These are phyloP conservation scores for Pantherophis alleghaniensis DNA, from an alignment of 2,797 vertebrate species.

Conservation along the genomic window DNA sequence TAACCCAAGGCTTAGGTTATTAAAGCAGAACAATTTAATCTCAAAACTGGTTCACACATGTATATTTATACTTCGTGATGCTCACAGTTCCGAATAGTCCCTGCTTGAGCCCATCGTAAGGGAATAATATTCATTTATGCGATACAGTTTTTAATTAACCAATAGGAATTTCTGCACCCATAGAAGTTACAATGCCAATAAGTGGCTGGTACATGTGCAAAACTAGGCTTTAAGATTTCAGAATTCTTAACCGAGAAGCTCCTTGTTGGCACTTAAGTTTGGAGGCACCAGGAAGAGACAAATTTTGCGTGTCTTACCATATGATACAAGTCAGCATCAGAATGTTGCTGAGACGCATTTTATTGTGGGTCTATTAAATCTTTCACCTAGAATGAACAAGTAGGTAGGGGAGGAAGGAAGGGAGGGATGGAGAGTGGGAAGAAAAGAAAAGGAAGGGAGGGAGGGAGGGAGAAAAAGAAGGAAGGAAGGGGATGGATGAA, in stretches of 20 bases:
- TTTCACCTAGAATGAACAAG: slow-evolving; percentile 60
- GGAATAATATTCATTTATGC: not conserved
- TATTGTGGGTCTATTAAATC: slow-evolving; percentile 65
- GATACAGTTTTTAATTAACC: not conserved
- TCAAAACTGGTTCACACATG: not conserved
- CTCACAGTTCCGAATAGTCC: not conserved
- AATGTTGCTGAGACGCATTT: slow-evolving; percentile 48
- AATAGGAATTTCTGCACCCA: no score
- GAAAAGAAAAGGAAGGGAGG: no score
- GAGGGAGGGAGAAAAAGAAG: no score
- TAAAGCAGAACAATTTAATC: not conserved
- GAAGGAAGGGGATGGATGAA: no score
- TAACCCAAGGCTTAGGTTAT: not conserved
- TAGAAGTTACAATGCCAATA: no score
- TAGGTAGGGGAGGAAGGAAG: slow-evolving; percentile 36
- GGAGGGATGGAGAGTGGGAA: no score
- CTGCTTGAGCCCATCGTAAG: not conserved
- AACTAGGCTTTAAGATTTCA: not conserved
- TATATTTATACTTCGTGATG: not conserved
- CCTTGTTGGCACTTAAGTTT: slow-evolving; percentile 17
- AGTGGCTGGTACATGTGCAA: no score
- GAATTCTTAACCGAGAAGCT: slow-evolving; percentile 36
- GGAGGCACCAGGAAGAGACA: slow-evolving; percentile 5
- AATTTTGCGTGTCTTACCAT: slow-evolving; percentile 51
- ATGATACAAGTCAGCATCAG: slow-evolving; percentile 30